These are phyloP conservation scores for Drepana falcataria DNA, from an alignment of 2,888 invertebrate species.

Conservation along the genomic window DNA sequence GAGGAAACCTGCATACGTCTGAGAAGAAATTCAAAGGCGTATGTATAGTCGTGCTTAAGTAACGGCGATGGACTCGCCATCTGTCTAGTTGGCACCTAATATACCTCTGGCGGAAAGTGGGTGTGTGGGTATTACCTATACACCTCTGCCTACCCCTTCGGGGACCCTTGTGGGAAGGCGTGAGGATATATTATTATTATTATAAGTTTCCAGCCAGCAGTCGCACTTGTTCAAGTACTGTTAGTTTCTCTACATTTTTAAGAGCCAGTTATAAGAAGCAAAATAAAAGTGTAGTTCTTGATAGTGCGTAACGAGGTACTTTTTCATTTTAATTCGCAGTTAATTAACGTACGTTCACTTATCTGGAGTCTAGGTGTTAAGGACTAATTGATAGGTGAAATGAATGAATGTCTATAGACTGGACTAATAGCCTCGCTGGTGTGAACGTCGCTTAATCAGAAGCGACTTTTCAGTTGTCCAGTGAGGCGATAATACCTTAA, in stretches of 20 bases:
- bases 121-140: no score
- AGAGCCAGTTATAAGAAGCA: constrained; percentile 6
- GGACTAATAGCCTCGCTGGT: constrained; percentile 52
- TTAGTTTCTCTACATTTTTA: background rate
- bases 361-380: constrained; percentile 63
- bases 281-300: constrained; percentile 45
- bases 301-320: constrained; percentile 45
- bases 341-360: constrained; percentile 55
- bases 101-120: no score
- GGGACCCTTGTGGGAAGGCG: no score
- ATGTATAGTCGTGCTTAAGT: no score
- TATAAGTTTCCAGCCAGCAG: no score
- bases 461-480: constrained; percentile 67
- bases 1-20: no score
- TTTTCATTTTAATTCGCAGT: constrained; percentile 65
- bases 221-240: no score
- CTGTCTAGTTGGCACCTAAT: no score
- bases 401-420: constrained; percentile 49
- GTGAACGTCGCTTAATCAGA: constrained; percentile 60
- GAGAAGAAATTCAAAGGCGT: no score
- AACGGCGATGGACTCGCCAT: no score
- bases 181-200: no score
- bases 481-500: constrained; percentile 46
- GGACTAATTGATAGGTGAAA: constrained; percentile 67
- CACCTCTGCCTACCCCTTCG: no score